Base-by-base conservation (phyloP, 1,140 invertebrate genomes). In the Harpegnathos saltator region DNA sequence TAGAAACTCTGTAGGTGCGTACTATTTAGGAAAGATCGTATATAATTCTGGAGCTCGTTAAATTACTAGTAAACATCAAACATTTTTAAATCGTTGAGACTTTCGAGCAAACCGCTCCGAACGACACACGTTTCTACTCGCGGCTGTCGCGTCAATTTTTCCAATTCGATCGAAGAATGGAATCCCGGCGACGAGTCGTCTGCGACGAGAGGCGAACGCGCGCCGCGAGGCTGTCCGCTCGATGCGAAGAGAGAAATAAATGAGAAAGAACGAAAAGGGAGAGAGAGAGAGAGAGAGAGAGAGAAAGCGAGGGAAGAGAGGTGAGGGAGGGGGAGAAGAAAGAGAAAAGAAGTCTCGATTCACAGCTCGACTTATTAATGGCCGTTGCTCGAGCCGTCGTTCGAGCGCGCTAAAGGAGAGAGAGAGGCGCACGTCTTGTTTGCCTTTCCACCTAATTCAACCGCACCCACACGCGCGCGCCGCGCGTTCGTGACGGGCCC, bases 361-460 rank as follows among this genome's bases (percentile, higher is more conserved):
- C 75, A 80, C 63, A 15, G 54, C 74, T 84, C 71, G 54, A 33
- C 81, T 88, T 90, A 89, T 88, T 89, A 90, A 89, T 83, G 88
- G 83, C 81, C 65, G 50, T 52, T 44, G 48, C 77, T 82, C 50
- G 69, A 82, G 66, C 74, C 81, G 50, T 88, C 81, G 66, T 77
- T 83, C 33, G 82, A 83, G 38, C 44, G 52, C 65, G 62, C 29
- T 65, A 80, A 87, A 84, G 73, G 58, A 82, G 38, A 44, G 38
- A 44, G 38, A 44, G 38, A 44, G 73, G 72, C 62, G 56, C 68
- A 82, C 69, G 72, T 90, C 84, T 82, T 87, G 83, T 85, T 90
- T 82, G 82, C 71, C 77, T 90, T 85, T 87, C 73, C 77, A 87
- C 65, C 89, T 85, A 89, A 90, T 89, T 84, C 87, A 83, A 85